A percentile compares a stretch with the other conserved stretches of the same genome.
phyloP scores from a whole-genome alignment of 2,888 invertebrate genomes.

The Drosophila multiciliata region DNA sequence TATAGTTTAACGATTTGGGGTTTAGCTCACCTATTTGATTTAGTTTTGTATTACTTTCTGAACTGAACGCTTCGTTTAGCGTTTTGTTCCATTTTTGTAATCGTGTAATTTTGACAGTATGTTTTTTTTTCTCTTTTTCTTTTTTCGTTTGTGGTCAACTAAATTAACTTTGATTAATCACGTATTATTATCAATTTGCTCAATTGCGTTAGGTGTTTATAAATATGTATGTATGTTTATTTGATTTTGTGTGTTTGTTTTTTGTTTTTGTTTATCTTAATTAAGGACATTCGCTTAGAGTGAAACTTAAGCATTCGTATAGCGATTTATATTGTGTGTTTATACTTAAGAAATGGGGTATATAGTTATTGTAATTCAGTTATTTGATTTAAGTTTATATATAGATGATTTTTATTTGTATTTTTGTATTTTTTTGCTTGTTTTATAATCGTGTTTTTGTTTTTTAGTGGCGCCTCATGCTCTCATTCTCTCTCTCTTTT shows the following conservation, averaged over 20 bases:
- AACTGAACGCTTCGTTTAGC: conserved; percentile 51
- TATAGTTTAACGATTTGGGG: conserved; percentile 82
- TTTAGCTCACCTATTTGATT: conserved; percentile 85
- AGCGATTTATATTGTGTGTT: conserved; percentile 55
- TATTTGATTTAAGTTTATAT: conserved; percentile 41
- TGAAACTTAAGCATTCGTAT: conserved; percentile 60
- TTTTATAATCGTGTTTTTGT: conserved; percentile 26
- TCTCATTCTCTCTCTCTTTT: conserved; percentile 14
- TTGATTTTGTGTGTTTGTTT: conserved; percentile 9
- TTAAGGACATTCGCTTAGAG: conserved; percentile 69
- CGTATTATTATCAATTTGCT: conserved; percentile 43
- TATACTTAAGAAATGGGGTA: conserved; percentile 29
- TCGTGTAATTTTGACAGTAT: conserved; percentile 29
- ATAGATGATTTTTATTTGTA: conserved; percentile 23
- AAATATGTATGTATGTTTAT: conserved; percentile 36
- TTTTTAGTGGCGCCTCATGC: conserved; percentile 54
- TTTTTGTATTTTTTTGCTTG: conserved; percentile 26
- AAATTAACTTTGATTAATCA: conserved; percentile 71
- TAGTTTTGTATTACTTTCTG: conserved; percentile 64
- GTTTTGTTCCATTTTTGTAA: conserved; percentile 45
- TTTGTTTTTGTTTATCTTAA: conserved; percentile 53
- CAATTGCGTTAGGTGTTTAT: conserved; percentile 35
- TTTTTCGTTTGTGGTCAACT: conserved; percentile 66
- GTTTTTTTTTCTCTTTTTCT: conserved; percentile 23
- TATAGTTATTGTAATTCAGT: conserved; percentile 41